Evolutionary conservation across 2,888 invertebrate species (phyloP).

Genomic region (Nineta flava): DNA sequence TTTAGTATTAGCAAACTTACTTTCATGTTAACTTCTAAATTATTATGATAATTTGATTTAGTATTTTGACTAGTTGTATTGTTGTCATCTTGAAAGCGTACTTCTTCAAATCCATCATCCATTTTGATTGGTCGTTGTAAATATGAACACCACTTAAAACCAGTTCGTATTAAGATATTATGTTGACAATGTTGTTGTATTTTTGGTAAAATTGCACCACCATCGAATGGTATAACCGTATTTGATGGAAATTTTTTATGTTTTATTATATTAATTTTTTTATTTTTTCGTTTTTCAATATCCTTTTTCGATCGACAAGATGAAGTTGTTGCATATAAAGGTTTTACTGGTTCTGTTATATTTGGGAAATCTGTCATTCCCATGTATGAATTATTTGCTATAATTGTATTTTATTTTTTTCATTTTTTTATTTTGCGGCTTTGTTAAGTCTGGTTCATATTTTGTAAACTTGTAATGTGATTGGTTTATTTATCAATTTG

Average conservation of each 20-base stretch:
- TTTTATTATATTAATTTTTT: background rate
- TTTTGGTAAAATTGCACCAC: background rate
- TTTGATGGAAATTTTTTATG: background rate
- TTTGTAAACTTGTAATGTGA: too few relatives aligned
- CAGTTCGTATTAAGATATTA: background rate
- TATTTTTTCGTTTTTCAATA: background rate
- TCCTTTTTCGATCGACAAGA: background rate
- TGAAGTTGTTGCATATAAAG: background rate
- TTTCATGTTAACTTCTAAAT: background rate
- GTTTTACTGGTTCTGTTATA: background rate
- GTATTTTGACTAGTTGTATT: background rate
- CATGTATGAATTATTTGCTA: background rate
- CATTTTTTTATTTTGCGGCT: too few relatives aligned
- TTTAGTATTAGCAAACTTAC: constrained; percentile 1
- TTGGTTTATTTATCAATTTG: too few relatives aligned
- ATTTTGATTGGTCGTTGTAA: background rate
- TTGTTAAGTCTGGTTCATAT: too few relatives aligned
- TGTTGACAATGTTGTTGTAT: background rate
- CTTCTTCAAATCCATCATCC: constrained; percentile 2
- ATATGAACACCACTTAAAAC: background rate
- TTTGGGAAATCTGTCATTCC: constrained; percentile 1
- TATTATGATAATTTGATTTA: background rate
- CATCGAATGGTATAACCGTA: background rate
- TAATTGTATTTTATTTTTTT: too few relatives aligned
- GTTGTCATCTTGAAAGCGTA: background rate